Evolutionary conservation across 2,113 vertebrate genomes (phyloP).

Genomic region (Anolis sagrei): DNA sequence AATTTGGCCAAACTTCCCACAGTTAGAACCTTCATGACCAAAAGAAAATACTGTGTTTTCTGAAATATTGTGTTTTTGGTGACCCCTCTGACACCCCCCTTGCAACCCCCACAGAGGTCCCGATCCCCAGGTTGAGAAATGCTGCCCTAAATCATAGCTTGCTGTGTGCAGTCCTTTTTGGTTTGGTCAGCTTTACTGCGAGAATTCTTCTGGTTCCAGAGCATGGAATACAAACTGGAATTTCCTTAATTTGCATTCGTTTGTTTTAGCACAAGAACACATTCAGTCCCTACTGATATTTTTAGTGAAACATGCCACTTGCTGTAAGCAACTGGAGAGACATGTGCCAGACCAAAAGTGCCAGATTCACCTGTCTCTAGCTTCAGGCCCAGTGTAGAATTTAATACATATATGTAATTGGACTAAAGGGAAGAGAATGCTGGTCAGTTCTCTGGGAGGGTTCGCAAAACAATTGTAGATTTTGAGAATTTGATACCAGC

Average conservation of each 20-base stretch:
- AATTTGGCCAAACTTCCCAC: too few species aligned
- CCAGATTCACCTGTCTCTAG: neutral
- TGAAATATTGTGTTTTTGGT: too few species aligned
- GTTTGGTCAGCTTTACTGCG: neutral
- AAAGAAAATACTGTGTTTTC: too few species aligned
- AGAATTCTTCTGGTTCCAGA: neutral
- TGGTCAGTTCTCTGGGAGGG: neutral
- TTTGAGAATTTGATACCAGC: neutral
- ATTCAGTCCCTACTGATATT: neutral
- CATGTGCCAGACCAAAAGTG: neutral
- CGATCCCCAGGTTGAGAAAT: too few species aligned
- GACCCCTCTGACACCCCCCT: too few species aligned
- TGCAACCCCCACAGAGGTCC: too few species aligned
- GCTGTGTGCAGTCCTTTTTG: neutral
- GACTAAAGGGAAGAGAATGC: neutral
- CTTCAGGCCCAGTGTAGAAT: neutral
- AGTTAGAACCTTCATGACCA: too few species aligned
- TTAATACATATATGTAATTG: neutral
- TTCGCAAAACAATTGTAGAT: neutral
- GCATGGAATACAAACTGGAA: neutral
- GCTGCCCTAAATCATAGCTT: too few species aligned
- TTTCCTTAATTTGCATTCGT: neutral
- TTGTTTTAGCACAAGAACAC: neutral
- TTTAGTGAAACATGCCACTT: neutral
- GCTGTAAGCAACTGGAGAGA: neutral